These are phyloP conservation scores for Lamprotornis superbus DNA, from an alignment of 2,113 vertebrate species.

Conservation along the genomic window DNA sequence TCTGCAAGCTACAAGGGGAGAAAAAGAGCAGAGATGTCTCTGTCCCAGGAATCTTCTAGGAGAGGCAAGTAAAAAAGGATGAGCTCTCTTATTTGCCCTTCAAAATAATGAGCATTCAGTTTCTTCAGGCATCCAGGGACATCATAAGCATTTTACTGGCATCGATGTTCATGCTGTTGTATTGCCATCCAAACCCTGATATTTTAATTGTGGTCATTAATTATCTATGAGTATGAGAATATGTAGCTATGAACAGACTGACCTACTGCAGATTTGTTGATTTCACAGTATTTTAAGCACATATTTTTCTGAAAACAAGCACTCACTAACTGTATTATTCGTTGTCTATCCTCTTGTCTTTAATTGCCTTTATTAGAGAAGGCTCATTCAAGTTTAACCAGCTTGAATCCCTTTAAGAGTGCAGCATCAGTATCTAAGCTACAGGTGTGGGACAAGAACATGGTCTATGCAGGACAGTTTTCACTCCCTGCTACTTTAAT, in stretches of 20 bases:
- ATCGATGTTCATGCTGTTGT: not conserved
- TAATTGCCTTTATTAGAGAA: not conserved
- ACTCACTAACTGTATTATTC: not conserved
- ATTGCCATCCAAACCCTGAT: not conserved
- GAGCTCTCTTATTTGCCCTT: not conserved
- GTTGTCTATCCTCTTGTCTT: not conserved
- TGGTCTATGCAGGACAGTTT: not conserved
- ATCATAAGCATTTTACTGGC: not conserved
- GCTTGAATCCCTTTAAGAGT: not conserved
- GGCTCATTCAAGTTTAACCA: not conserved
- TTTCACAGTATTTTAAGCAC: not conserved
- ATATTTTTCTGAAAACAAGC: not conserved
- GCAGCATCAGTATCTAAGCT: not conserved
- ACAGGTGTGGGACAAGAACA: rapidly evolving
- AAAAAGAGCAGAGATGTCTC: not conserved
- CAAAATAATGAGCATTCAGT: not conserved
- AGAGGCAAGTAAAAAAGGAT: not conserved
- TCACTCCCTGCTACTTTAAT: not conserved
- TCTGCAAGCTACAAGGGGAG: not conserved
- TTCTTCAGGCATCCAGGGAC: not conserved
- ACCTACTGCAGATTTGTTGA: not conserved
- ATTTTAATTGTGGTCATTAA: not conserved
- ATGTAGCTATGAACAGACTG: not conserved
- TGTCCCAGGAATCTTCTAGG: not conserved
- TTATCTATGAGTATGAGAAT: not conserved